Conservation (phyloP, 2,888 invertebrate species). For the Platypus cylindrus region DNA sequence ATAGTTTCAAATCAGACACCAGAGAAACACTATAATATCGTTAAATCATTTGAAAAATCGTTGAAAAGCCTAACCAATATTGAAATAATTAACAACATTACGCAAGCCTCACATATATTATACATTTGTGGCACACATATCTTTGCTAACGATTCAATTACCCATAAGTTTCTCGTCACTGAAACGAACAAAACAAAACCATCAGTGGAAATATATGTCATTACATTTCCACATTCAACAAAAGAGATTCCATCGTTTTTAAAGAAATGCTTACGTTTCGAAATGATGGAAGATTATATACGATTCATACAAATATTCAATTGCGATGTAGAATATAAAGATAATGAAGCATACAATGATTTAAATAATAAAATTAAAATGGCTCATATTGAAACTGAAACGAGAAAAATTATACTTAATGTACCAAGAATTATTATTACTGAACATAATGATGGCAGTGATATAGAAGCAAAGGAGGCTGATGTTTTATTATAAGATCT, state of each 20-base stretch:
- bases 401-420: constrained; percentile 12
- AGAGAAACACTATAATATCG: constrained; percentile 21
- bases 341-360: constrained; percentile 14
- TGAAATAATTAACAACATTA: constrained; percentile 17
- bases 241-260: constrained; percentile 18
- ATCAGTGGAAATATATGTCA: constrained; percentile 15
- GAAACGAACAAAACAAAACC: constrained; percentile 15
- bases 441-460: constrained; percentile 14
- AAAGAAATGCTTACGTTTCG: constrained; percentile 14
- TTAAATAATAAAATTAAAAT: constrained; percentile 16
- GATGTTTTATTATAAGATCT: constrained; percentile 17
- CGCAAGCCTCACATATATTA: constrained; percentile 19
- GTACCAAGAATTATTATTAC: constrained; percentile 21
- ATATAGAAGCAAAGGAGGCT: constrained; percentile 17
- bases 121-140: constrained; percentile 18
- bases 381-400: constrained; percentile 17
- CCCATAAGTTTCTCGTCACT: constrained; percentile 16
- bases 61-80: constrained; percentile 17
- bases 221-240: constrained; percentile 19
- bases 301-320: constrained; percentile 18
- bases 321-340: constrained; percentile 11
- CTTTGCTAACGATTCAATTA: constrained; percentile 16
- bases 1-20: constrained; percentile 20
- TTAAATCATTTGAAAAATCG: constrained; percentile 17
- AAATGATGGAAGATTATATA: constrained; percentile 20